Base-by-base conservation (phyloP, 2,888 invertebrate species). In the Dicycla oo region DNA sequence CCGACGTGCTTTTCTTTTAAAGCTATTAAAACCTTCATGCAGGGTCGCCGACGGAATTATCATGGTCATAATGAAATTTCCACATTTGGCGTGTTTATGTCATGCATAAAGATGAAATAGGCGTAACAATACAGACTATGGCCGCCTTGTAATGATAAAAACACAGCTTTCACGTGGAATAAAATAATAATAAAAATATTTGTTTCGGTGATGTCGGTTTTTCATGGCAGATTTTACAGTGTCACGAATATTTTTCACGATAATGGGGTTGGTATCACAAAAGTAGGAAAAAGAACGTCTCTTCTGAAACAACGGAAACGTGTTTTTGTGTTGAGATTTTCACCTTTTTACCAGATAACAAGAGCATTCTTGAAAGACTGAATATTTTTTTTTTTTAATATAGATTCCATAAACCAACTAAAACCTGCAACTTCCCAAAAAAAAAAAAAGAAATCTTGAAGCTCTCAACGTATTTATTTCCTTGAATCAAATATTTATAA, bases 11-110 rank as follows among this genome's bases (percentile, higher is more conserved):
- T 82, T 86, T 75, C 76, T 81, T 84, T 79, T 73, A 76, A 82
- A 78, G 69, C 60, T 71, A 76, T 85, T 80, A 82, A 78, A 77
- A 75, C 68, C 75, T 82, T 80, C 72, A 72, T 77, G 77, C 68
- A 65, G 72, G 82, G 66, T 69, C 57, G 61, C 69, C 72, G 66
- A 15, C 71, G 72, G 69, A 78, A 79, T 85, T 66, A 83, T 84
- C 85, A 86, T 74, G 64, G 78, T 76, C 70, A 76, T 80, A 81
- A 85, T 80, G 87, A 85, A 80, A 86, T 85, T 86, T 79, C 47
- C 73, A 85, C 83, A 87, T 85, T 83, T 69, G 63, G 57, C 66
- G 63, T 85, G 81, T 85, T 87, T 85, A 86, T 87, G 74, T 75
- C 81, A 73, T 73, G 73, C 81, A 72, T 85, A 83, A 83, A 85